Conservation (phyloP, 2,797 vertebrate genomes). For the Crenichthys baileyi region DNA sequence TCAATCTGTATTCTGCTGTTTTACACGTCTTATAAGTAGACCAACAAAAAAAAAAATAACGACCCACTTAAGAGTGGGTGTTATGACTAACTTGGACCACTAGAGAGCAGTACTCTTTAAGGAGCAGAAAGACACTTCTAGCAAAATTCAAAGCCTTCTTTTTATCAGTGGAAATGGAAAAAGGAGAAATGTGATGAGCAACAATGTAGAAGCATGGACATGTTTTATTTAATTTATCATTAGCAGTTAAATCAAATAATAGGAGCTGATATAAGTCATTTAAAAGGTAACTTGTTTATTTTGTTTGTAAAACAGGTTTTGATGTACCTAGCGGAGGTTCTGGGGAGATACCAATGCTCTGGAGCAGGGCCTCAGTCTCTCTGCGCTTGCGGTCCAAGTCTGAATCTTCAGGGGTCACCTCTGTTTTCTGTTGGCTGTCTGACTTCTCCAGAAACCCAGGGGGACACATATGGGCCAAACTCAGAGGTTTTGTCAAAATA, state of each 20-base stretch:
- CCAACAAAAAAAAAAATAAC: constrained; percentile 7
- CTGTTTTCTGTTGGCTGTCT: constrained; percentile 81
- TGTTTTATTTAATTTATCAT: neutral
- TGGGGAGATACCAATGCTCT: constrained; percentile 96
- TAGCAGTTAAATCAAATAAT: neutral
- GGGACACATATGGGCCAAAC: neutral
- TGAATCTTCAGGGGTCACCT: constrained; percentile 87
- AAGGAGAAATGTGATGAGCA: neutral
- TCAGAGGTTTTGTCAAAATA: neutral
- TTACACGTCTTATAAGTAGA: constrained; percentile 24
- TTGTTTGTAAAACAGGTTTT: neutral
- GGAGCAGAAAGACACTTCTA: constrained; percentile 16
- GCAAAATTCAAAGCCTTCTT: neutral
- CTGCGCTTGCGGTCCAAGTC: constrained; percentile 97
- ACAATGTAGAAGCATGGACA: neutral
- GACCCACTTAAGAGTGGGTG: constrained; percentile 49
- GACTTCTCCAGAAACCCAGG: constrained; percentile 62
- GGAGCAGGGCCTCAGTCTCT: constrained; percentile 96
- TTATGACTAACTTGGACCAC: constrained; percentile 58
- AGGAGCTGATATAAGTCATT: neutral
- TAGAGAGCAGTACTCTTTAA: constrained; percentile 53
- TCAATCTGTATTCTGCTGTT: constrained; percentile 19
- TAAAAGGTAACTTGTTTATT: neutral
- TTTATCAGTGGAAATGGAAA: neutral
- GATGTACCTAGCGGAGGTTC: constrained; percentile 89